Conservation (phyloP, 2,113 vertebrate species). For the Amazona vittata region DNA sequence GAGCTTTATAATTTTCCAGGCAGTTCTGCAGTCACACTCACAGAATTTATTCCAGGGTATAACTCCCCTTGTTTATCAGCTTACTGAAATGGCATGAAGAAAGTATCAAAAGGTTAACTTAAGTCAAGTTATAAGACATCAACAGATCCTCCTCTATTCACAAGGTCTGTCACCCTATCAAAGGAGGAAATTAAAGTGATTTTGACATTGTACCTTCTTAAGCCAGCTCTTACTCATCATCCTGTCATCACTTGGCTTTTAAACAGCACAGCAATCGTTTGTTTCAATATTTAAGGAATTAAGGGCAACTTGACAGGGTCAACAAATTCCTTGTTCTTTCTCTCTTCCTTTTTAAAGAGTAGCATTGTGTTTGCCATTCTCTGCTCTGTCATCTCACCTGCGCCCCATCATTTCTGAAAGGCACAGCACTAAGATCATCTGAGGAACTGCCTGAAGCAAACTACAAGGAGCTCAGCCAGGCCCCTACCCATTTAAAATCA, state of each 20-base stretch:
- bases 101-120: not conserved
- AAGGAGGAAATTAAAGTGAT: not conserved
- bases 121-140: not conserved
- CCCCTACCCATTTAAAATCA: not conserved
- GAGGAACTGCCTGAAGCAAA: not conserved
- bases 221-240: constrained; percentile 4
- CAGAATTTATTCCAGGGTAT: not conserved
- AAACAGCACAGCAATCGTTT: not conserved
- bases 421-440: not conserved
- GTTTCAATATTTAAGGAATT: not conserved
- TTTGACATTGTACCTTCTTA: constrained; percentile 13
- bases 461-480: not conserved
- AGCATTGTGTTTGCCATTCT: not conserved
- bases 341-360: not conserved
- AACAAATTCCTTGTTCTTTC: not conserved
- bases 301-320: not conserved
- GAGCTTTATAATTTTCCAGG: not conserved
- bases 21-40: not conserved
- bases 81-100: not conserved
- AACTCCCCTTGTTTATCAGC: not conserved
- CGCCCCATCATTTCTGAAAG: not conserved
- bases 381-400: not conserved
- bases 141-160: not conserved
- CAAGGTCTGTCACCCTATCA: not conserved
- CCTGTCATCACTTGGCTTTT: not conserved